phyloP scores from a whole-genome alignment of 2,888 invertebrate species.

The Tipula helvola region DNA sequence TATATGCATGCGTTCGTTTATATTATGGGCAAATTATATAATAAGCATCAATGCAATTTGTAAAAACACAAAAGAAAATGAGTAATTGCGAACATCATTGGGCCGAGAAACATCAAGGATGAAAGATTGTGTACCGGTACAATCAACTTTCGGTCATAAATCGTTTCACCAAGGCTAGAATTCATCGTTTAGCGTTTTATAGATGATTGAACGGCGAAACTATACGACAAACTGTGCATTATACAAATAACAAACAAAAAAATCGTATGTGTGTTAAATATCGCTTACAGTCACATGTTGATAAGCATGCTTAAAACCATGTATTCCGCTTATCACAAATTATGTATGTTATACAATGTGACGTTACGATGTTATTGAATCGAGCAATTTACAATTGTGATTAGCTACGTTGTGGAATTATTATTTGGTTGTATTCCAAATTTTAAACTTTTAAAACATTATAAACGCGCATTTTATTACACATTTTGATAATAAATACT shows the following conservation, averaged over 20 bases:
- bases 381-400: too few species aligned
- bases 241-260: not conserved
- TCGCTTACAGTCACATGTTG: not conserved
- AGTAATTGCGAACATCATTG: not conserved
- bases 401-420: too few species aligned
- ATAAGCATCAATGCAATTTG: not conserved
- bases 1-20: not conserved
- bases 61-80: not conserved
- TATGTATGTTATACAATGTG: not conserved
- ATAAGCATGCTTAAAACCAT: not conserved
- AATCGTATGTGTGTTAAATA: not conserved
- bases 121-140: not conserved
- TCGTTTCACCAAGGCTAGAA: not conserved
- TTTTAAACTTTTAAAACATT: not conserved
- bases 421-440: not conserved
- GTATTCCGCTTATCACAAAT: not conserved
- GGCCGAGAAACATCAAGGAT: not conserved
- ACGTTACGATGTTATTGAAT: not conserved
- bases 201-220: not conserved
- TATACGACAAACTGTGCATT: too few species aligned
- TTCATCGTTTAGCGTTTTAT: not conserved
- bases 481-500: not conserved
- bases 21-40: not conserved
- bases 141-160: not conserved
- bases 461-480: not conserved